Evolutionary conservation across 2,888 invertebrate species (phyloP).

Genomic region (Troides helena): DNA sequence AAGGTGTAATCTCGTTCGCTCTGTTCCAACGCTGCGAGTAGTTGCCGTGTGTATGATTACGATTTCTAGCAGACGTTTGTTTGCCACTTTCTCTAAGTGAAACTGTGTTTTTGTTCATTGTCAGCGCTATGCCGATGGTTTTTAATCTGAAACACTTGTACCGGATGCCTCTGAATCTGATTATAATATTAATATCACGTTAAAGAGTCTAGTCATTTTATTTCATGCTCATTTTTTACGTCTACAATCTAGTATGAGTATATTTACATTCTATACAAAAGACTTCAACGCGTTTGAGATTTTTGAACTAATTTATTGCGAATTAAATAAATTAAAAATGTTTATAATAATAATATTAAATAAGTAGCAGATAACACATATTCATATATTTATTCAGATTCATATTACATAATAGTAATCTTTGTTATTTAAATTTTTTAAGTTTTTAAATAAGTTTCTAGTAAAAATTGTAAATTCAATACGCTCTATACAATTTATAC

Average conservation of each 20-base stretch:
- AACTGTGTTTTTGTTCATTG: constrained; percentile 75
- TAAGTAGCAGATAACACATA: too few relatives aligned
- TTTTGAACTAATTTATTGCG: too few relatives aligned
- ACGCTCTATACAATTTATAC: background rate
- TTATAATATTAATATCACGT: constrained; percentile 16
- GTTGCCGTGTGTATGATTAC: constrained; percentile 35
- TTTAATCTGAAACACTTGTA: constrained; percentile 31
- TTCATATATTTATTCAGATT: too few relatives aligned
- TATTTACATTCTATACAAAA: constrained; percentile 10
- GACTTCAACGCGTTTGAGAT: constrained; percentile 20
- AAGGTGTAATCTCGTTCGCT: constrained; percentile 36
- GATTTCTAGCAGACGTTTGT: constrained; percentile 57
- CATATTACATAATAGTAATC: too few relatives aligned
- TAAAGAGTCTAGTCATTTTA: too few relatives aligned
- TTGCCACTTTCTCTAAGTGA: constrained; percentile 76
- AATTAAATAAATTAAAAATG: too few relatives aligned
- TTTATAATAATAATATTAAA: too few relatives aligned
- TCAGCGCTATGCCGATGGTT: constrained; percentile 45
- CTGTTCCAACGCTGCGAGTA: constrained; percentile 22
- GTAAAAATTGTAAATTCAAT: too few relatives aligned
- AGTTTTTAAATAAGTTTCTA: too few relatives aligned
- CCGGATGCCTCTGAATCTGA: constrained; percentile 31
- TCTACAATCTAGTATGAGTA: too few relatives aligned
- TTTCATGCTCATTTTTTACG: too few relatives aligned
- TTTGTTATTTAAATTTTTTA: too few relatives aligned